Conservation (phyloP, 53 echinoderm and acorn worm genomes). For the Mesocentrotus franciscanus region DNA sequence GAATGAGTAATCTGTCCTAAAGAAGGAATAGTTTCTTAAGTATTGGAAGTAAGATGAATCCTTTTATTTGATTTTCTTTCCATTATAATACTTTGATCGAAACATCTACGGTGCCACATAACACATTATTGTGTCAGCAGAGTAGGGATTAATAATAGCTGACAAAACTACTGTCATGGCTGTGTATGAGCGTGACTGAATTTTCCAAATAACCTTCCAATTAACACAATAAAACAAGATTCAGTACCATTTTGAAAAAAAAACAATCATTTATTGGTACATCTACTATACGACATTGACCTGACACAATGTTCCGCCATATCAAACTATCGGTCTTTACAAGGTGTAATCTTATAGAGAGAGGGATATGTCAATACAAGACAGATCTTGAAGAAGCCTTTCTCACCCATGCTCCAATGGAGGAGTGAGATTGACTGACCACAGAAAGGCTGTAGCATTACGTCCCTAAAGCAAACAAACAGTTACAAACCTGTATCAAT, state of each 20-base stretch:
- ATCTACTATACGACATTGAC: background rate
- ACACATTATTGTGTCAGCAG: no score
- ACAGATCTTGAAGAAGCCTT: no score
- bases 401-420: background rate
- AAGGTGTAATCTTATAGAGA: background rate
- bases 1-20: no score
- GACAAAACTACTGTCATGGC: no score
- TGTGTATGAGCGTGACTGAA: no score
- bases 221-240: background rate
- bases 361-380: background rate
- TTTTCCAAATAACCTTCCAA: no score
- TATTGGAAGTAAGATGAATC: no score
- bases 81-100: no score
- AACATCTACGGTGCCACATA: no score
- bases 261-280: background rate
- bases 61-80: no score
- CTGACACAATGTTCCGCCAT: background rate
- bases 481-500: conserved; percentile 43
- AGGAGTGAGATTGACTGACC: conserved; percentile 1
- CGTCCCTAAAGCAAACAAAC: conserved; percentile 26
- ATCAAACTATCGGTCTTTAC: background rate
- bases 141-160: no score
- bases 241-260: background rate
- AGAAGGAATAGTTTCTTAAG: no score
- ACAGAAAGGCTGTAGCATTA: background rate